Evolutionary conservation across 2,113 vertebrate species (phyloP), one percentile per base, ranked within the genome.

Genomic region (Nesoenas mayeri): DNA sequence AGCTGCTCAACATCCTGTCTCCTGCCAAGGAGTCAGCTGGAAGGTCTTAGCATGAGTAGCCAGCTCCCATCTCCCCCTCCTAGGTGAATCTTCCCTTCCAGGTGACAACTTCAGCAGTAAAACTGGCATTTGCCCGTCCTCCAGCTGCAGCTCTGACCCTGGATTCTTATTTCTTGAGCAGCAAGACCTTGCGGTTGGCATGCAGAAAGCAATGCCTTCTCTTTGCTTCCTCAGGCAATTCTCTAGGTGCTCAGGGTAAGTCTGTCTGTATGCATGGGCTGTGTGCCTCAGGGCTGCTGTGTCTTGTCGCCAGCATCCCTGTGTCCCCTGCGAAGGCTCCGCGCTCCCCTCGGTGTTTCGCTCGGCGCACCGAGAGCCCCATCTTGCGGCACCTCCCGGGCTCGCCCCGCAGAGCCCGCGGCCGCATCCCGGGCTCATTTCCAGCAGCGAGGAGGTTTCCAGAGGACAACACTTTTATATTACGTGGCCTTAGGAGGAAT

Each of bases 221-320:
- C 38, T 22, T 9, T 2, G 26, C 44, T 22, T 11, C 24, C 32
- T 24, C 17, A 0, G 60, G 44, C n/a, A 6, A 31, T 5, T 9
- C 0, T 3, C 3, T 12, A 32, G 56, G 50, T 47, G 34, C 24
- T 31, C 19, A 0, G 88, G n/a, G n/a, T 5, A 29, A 29, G 38
- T 4, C 54, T 12, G 36, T 3, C 10, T 4, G 50, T 1, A 11
- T 1, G 1, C 3, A 15, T 8, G 50, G 80, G 17, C 7, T 4
- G 4, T 0, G 85, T 53, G 29, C 31, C 36, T 20, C 26, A 0
- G 47, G 0, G 31, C 60, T 16, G 26, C 7, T 2, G 0, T 2
- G 3, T 5, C 22, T 20, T 3, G 2, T 2, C n/a, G 1, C 6
- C 9, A 3, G 13, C 36, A 10, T 2, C 9, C 1, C 22, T 0